Evolutionary conservation across 2,797 vertebrate species (phyloP), one percentile per base, ranked within the genome.

Genomic region (Adelosebastes latens): DNA sequence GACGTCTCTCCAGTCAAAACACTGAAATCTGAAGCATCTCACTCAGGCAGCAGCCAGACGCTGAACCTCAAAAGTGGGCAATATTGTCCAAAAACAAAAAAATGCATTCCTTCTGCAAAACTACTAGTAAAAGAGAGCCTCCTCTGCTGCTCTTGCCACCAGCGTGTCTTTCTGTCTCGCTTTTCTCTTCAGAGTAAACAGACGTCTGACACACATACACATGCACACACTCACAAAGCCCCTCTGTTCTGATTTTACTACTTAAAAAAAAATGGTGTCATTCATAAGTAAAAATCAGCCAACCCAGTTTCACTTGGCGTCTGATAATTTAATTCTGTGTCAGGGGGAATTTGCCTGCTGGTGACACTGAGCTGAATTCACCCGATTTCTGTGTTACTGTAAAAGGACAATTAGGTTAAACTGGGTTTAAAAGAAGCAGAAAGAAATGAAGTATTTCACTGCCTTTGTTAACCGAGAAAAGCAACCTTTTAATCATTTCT

Each of bases 271-370:
- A 91, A 91, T 82, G 81, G 90, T 92, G 92, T 88, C 92, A 92
- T 88, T 90, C 81, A 88, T 77, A 65, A 90, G 82, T 87, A 72
- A 92, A 52, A 89, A 89, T 87, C 90, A 81, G 77, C 91, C 91
- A 92, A 88, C 92, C 92, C 79, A 93, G 83, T 91, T 94, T 90
- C 87, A 56, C 84, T 84, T 62, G 80, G 73, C 88, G 60, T 85
- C 86, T 83, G 77, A 78, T 85, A 46, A 80, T 88, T 76, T 82
- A 79, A 85, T 89, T 89, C 78, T 79, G 83, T 72, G 72, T 86
- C 67, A 8, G 66, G 53, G 82, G 81, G 79, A 80, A 74, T 83
- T 83, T 8, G 70, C 22, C 66, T 60, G 60, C 11, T 53, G 77
- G 63, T 82, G 77, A 76, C 65, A 62, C 60, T 8, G 52, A 76